phyloP scores from a whole-genome alignment of 1,140 invertebrate species.

The Pseudomyrmex gracilis region DNA sequence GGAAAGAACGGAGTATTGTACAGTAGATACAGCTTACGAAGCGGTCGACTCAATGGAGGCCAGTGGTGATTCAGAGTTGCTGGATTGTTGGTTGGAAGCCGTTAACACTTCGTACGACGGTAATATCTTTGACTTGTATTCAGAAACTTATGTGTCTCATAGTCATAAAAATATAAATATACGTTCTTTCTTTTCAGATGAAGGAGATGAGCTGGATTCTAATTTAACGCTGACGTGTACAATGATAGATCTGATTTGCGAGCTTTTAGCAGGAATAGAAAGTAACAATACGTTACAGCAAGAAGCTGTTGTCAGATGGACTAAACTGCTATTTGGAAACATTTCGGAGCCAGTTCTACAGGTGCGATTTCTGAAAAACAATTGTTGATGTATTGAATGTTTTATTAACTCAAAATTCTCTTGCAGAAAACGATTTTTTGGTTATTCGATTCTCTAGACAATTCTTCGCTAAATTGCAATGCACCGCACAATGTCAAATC shows the following conservation, averaged over 20 bases:
- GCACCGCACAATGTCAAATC: constrained; percentile 45
- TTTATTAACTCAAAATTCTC: constrained; percentile 47
- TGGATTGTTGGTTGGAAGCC: constrained; percentile 80
- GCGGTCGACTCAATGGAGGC: constrained; percentile 80
- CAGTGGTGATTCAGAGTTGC: constrained; percentile 77
- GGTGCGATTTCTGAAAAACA: constrained; percentile 62
- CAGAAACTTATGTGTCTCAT: constrained; percentile 2
- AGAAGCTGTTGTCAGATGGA: constrained; percentile 81
- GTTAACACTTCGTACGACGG: constrained; percentile 80
- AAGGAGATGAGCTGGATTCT: constrained; percentile 81
- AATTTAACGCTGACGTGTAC: constrained; percentile 79
- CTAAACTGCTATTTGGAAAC: constrained; percentile 80
- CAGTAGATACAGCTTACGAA: constrained; percentile 82
- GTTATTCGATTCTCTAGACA: constrained; percentile 61
- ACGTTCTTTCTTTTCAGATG: constrained; percentile 73
- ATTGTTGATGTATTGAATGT: constrained; percentile 19
- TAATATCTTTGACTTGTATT: constrained; percentile 31
- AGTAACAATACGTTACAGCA: constrained; percentile 80
- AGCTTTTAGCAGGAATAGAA: constrained; percentile 78
- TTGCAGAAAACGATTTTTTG: constrained; percentile 67
- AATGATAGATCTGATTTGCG: constrained; percentile 80
- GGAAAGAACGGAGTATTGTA: constrained; percentile 80
- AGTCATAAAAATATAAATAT: constrained; percentile 2
- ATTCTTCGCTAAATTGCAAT: constrained; percentile 53
- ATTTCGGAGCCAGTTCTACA: constrained; percentile 79